Evolutionary conservation across 2,113 vertebrate species (phyloP).

Genomic region (Microcebus tavaratra): DNA sequence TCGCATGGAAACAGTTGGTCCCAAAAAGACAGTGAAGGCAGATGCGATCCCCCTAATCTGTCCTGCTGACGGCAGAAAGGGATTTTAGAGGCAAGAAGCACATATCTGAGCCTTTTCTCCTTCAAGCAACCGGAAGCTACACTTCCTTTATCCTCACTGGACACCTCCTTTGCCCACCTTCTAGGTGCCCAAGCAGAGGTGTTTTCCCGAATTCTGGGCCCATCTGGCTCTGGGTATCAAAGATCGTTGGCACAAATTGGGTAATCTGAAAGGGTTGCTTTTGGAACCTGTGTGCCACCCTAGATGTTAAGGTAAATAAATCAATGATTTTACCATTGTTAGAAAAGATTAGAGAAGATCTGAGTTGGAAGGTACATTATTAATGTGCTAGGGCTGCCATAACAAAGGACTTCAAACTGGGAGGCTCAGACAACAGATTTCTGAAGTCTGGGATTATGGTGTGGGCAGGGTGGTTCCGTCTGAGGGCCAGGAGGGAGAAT

Average conservation of each 20-base stretch:
- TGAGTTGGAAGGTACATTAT: neutral
- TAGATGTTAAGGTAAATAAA: neutral
- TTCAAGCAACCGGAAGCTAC: neutral
- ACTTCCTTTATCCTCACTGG: neutral
- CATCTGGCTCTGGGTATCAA: neutral
- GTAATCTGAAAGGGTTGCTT: neutral
- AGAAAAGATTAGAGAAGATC: neutral
- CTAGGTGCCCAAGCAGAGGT: neutral
- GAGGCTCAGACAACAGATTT: neutral
- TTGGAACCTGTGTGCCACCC: neutral
- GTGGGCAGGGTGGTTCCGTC: neutral
- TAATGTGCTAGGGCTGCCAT: neutral
- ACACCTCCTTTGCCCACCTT: neutral
- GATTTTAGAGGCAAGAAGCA: too few species aligned
- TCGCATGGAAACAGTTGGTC: neutral
- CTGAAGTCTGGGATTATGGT: neutral
- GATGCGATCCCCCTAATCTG: neutral
- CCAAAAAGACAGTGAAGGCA: neutral
- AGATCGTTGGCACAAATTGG: neutral
- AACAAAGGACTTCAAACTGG: neutral
- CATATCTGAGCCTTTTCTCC: neutral
- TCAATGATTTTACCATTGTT: neutral
- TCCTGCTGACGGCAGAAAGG: neutral
- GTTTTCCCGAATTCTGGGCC: neutral
- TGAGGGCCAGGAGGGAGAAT: accelerated